Evolutionary conservation across 2,888 invertebrate genomes (phyloP), one percentile per base, ranked within the genome.

Genomic region (Brenthis ino): DNA sequence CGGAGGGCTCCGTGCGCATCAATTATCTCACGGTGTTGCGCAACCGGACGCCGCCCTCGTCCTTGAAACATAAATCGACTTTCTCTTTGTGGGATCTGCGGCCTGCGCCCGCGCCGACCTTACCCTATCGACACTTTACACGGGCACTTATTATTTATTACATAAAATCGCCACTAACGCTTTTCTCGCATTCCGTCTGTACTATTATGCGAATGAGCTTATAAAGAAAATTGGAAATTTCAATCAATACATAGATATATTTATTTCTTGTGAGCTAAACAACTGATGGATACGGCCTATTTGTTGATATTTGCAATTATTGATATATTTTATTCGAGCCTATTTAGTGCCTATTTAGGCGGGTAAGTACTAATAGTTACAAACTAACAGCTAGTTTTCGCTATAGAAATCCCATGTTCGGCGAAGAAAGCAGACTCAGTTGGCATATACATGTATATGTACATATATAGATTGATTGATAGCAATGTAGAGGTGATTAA

Each of bases 41-140:
- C 80, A 86, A 86, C 73, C 71, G 70, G 91, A 83, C 90, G 85
- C 78, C 82, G 88, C 83, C 84, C 89, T 86, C 89, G 91, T 92
- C 91, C 92, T 92, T 92, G 92, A 80, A 84, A 85, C 76, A 80
- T 83, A 82, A 84, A 81, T 76, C 75, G 70, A 89, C 92, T 91
- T 91, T 92, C 92, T 89, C 92, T 88, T 85, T 83, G 80, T 78
- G 76, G 37, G 68, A 16, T 60, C 50, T 50, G 28, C 24, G 50
- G 60, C 47, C 6, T 16, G 75, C 77, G 78, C 77, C 66, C 68
- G 73, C 76, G 61, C 70, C 58, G 74, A 65, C 72, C 65, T 64
- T 69, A 72, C 75, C 72, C 75, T 72, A 72, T 66, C 58, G 64
- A 50, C 51, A 58, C 66, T 56, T 66, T 56, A 64, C 61, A 64